Base-by-base conservation (phyloP, 1,140 invertebrate genomes). In the Venturia canescens region DNA sequence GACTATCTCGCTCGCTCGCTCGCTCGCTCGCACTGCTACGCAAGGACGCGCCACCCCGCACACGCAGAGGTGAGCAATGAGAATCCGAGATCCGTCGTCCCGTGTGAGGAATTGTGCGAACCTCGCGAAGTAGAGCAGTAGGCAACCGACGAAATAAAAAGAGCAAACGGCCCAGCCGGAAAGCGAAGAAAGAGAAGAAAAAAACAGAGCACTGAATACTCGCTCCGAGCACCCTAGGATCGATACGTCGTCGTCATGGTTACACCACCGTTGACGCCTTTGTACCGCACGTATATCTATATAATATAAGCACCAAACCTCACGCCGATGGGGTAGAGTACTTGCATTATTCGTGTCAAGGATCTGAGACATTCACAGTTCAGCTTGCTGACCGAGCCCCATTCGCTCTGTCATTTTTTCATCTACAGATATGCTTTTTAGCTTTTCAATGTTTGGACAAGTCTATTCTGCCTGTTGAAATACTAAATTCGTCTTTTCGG, bases 181-280 rank as follows among this genome's bases (percentile, higher is more conserved):
- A 63, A 63, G 60, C 11, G 23, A 53, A 53, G 50, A 53, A 53
- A 53, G 50, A 53, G 50, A 53, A 53, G 7, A 26, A 63, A 63
- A 26, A 63, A 27, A 63, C n/a, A 26, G 21, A 63, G 60, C 38
- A 44, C 38, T 4, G 60, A 63, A 63, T 63, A 23, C 60, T 27
- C 0, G 60, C 60, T 23, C 3, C 23, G 23, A 63, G 60, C 60
- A 63, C 60, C 60, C 60, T 27, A 63, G 60, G 23, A 63, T 63
- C 60, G 60, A 63, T 63, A 63, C 60, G 21, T 63, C 60, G 60
- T 63, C 23, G 60, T 26, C 60, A 63, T 63, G 60, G 60, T 63
- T 63, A 63, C 60, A 63, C 60, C 60, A 26, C n/a, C 23, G 60
- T 63, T 26, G 1, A 63, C 23, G 23, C 23, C 60, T 63, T 23